These are phyloP conservation scores for Coboldia fuscipes DNA, from an alignment of 1,140 invertebrate genomes.

Conservation along the genomic window DNA sequence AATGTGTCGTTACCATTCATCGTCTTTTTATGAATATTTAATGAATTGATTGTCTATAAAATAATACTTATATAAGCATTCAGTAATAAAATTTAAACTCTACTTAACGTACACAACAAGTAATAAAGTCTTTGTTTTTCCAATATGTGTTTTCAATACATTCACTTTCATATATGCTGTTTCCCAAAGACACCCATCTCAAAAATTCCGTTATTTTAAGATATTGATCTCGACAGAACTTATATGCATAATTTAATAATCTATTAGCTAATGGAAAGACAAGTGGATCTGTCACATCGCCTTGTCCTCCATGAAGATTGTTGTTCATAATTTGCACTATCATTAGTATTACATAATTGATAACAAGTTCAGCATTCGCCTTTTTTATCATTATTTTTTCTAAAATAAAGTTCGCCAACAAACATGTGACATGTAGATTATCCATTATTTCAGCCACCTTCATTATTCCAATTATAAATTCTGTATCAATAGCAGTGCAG, in stretches of 20 bases:
- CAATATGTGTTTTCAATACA: constrained; percentile 10
- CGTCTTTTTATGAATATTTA: constrained; percentile 9
- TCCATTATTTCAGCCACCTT: constrained; percentile 10
- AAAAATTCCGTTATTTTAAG: constrained; percentile 11
- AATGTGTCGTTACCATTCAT: not conserved
- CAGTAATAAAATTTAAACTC: too few relatives aligned
- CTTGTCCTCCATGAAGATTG: not conserved
- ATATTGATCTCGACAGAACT: constrained; percentile 6
- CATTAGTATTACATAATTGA: constrained; percentile 12
- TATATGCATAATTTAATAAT: constrained; percentile 9
- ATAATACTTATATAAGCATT: too few relatives aligned
- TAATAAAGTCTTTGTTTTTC: too few relatives aligned
- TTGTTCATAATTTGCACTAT: constrained; percentile 7
- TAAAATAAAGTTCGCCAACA: constrained; percentile 10
- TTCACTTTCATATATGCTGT: constrained; percentile 10
- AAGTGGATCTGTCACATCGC: constrained; percentile 9
- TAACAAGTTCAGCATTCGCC: constrained; percentile 10
- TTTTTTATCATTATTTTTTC: constrained; percentile 11
- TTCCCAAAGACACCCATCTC: constrained; percentile 11
- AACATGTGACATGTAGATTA: too few relatives aligned
- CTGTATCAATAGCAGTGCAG: constrained; percentile 8
- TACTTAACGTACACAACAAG: too few relatives aligned
- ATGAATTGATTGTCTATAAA: constrained; percentile 10
- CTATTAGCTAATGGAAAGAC: constrained; percentile 14
- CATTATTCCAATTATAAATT: constrained; percentile 10